Evolutionary conservation across 2,113 vertebrate genomes (phyloP).

Genomic region (Cynocephalus volans): DNA sequence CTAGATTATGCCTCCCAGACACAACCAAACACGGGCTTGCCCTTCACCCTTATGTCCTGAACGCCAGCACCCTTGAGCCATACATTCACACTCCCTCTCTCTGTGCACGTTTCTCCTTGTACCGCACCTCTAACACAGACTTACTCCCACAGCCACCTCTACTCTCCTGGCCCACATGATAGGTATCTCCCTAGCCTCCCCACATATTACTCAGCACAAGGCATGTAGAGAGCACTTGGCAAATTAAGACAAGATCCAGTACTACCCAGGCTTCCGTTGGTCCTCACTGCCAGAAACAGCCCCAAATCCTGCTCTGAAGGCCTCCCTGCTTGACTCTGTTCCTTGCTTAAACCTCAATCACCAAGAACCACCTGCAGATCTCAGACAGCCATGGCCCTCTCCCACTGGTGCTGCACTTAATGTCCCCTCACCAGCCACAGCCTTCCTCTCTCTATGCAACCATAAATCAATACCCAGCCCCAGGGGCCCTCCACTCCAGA

Average conservation of each 20-base stretch:
- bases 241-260: neutral
- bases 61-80: fast-evolving
- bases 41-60: neutral
- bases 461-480: neutral
- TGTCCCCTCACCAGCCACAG: neutral
- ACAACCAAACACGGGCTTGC: neutral
- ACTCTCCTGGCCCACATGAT: neutral
- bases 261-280: too few species aligned
- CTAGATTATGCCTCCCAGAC: neutral
- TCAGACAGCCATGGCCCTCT: neutral
- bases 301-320: neutral
- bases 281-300: neutral
- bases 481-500: neutral
- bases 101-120: neutral
- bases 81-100: neutral
- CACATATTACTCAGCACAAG: too few species aligned
- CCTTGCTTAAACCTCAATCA: neutral
- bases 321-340: neutral
- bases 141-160: neutral
- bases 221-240: neutral
- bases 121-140: neutral
- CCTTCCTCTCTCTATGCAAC: neutral
- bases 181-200: neutral
- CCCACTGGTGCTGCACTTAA: neutral
- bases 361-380: neutral